Base-by-base conservation (phyloP, 2,797 vertebrate genomes). In the Chloroceryle amazona region DNA sequence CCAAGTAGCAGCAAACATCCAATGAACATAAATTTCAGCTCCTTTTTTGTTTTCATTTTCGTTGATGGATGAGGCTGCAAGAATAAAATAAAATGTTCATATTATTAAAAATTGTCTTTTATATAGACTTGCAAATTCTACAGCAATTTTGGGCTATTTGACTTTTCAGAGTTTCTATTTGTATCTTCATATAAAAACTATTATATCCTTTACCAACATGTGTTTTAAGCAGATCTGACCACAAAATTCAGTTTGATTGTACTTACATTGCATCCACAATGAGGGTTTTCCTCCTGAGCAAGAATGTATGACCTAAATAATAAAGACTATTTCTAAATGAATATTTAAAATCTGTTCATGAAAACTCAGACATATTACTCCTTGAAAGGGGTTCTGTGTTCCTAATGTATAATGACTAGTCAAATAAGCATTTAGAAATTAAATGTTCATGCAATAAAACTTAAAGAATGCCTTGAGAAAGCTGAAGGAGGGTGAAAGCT, bases 131-230 rank as follows among this genome's bases (percentile, higher is more conserved):
- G 35, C 5, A 87, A 87, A 73, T 52, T 44, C 23, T 65, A 19
- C 6, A 47, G 23, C 15, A 73, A 11, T 51, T 78, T 73, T 83
- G 51, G n/a, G 10, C 10, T 9, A 6, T 37, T 73, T 35, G 35
- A 51, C 17, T 63, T 89, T 29, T 81, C 13, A 60, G 76, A 62
- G 13, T 39, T 88, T 78, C n/a, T 29, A 9, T 46, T 71, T 63
- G 21, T 62, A 35, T 22, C 6, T 51, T 35, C 39, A n/a, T 29
- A 35, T 37, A 62, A 90, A 86, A 90, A n/a, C 5, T 57, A 29
- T 18, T 0, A 0, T 71, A 41, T 35, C 18, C 9, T 63, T 51
- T 78, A 66, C 70, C 26, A 65, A 41, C 3, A n/a, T 18, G 1
- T 10, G 81, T 74, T 84, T 15, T 14, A 72, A 91, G 51, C 7